Conservation (phyloP, 2,888 invertebrate species). For the Geophilus truncorum region DNA sequence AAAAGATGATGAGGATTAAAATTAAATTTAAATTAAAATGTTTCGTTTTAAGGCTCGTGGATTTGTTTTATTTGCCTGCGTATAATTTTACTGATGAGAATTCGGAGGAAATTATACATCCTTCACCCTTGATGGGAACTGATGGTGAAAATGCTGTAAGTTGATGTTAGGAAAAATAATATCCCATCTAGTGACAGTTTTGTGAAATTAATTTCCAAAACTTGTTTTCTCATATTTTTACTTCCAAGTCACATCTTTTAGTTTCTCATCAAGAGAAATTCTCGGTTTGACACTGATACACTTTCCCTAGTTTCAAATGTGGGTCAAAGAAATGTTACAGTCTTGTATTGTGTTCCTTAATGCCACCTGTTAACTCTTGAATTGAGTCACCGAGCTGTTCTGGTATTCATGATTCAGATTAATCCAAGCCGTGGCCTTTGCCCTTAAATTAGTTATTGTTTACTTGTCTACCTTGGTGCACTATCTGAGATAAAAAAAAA, state of each 20-base stretch:
- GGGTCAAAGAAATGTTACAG: not conserved
- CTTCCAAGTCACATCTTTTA: too few relatives aligned
- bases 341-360: not conserved
- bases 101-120: not conserved
- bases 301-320: not conserved
- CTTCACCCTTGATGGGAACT: not conserved
- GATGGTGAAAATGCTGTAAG: slow-evolving; percentile 28
- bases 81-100: slow-evolving; percentile 18
- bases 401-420: not conserved
- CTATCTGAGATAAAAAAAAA: not conserved
- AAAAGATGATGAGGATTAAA: not conserved
- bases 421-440: not conserved
- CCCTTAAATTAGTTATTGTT: not conserved
- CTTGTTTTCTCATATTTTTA: too few relatives aligned
- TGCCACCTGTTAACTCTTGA: not conserved
- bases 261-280: not conserved
- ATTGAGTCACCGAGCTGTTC: not conserved
- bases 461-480: not conserved
- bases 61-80: slow-evolving; percentile 7
- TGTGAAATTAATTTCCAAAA: too few relatives aligned
- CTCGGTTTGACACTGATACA: not conserved
- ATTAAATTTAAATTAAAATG: too few relatives aligned
- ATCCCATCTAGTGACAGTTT: too few relatives aligned
- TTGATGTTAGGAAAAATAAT: too few relatives aligned
- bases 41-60: not conserved